Percentiles rank a stretch among this genome's conserved stretches.
phyloP scores from a whole-genome alignment of 2,888 invertebrate species.

The Odontocolon sp. region DNA sequence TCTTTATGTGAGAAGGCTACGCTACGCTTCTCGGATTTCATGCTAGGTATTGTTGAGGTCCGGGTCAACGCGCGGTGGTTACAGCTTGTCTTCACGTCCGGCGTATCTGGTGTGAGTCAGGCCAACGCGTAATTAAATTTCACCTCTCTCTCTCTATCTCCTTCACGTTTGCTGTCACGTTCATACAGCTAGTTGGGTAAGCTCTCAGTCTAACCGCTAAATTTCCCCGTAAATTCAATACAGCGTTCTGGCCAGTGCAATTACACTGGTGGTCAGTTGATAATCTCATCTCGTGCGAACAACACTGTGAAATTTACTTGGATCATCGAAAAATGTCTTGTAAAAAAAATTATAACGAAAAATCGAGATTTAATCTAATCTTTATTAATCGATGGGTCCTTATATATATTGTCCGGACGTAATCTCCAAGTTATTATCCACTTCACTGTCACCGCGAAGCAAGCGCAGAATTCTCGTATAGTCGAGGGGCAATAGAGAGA shows the following conservation, averaged over 20 bases:
- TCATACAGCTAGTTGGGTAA: background rate
- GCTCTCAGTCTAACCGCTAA: background rate
- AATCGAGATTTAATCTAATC: constrained; percentile 33
- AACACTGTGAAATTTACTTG: too few relatives aligned
- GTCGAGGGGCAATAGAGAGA: background rate
- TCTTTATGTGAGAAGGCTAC: constrained; percentile 7
- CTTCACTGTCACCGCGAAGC: too few relatives aligned
- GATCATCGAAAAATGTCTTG: background rate
- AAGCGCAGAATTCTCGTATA: background rate
- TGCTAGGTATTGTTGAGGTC: background rate
- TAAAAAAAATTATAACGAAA: constrained; percentile 12
- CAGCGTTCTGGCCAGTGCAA: constrained; percentile 10
- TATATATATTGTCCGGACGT: too few relatives aligned
- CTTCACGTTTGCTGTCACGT: constrained; percentile 44
- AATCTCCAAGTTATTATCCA: too few relatives aligned
- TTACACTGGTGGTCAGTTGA: constrained; percentile 20
- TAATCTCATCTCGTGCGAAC: constrained; percentile 14
- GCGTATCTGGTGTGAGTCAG: constrained; percentile 45
- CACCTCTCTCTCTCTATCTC: constrained; percentile 8
- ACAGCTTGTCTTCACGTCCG: constrained; percentile 32
- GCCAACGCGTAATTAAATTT: constrained; percentile 56
- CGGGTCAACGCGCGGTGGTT: constrained; percentile 25
- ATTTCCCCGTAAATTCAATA: constrained; percentile 46
- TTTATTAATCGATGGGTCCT: constrained; percentile 47
- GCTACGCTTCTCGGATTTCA: constrained; percentile 14